These are phyloP conservation scores for Abramis brama DNA, from an alignment of 2,113 vertebrate species.

Conservation along the genomic window DNA sequence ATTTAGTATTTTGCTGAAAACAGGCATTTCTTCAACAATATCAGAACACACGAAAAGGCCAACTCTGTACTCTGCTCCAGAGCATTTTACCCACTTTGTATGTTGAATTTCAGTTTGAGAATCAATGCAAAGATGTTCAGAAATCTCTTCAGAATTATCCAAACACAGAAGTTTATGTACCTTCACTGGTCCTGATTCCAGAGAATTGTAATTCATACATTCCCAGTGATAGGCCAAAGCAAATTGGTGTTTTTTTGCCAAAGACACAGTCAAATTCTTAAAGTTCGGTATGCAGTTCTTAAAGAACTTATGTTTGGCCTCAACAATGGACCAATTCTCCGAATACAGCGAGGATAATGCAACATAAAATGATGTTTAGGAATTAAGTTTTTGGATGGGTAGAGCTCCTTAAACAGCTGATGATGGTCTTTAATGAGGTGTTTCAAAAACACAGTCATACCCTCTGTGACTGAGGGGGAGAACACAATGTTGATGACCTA, in stretches of 20 bases:
- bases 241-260: slow-evolving; percentile 32
- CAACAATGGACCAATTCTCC: slow-evolving; percentile 7
- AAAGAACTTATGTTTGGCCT: slow-evolving; percentile 8
- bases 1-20: slow-evolving; percentile 24
- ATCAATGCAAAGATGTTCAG: slow-evolving; percentile 15
- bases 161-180: neutral
- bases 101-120: neutral
- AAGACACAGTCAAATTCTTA: slow-evolving; percentile 19
- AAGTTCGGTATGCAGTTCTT: slow-evolving; percentile 1
- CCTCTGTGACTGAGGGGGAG: slow-evolving; percentile 2
- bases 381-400: slow-evolving; percentile 13
- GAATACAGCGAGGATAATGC: slow-evolving; percentile 13
- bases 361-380: slow-evolving; percentile 27
- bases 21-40: slow-evolving; percentile 23
- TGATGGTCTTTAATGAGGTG: slow-evolving; percentile 24
- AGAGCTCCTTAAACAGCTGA: slow-evolving; percentile 17
- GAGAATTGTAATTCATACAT: slow-evolving; percentile 12
- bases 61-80: slow-evolving; percentile 25
- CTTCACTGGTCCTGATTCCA: slow-evolving; percentile 23
- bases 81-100: slow-evolving; percentile 27
- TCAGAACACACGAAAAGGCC: slow-evolving; percentile 20
- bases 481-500: slow-evolving; percentile 35
- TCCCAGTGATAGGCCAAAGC: slow-evolving; percentile 25
- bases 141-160: neutral
- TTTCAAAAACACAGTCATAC: slow-evolving; percentile 33